phyloP scores from a whole-genome alignment of 1,140 invertebrate species.

The Aradophagus sp. region DNA sequence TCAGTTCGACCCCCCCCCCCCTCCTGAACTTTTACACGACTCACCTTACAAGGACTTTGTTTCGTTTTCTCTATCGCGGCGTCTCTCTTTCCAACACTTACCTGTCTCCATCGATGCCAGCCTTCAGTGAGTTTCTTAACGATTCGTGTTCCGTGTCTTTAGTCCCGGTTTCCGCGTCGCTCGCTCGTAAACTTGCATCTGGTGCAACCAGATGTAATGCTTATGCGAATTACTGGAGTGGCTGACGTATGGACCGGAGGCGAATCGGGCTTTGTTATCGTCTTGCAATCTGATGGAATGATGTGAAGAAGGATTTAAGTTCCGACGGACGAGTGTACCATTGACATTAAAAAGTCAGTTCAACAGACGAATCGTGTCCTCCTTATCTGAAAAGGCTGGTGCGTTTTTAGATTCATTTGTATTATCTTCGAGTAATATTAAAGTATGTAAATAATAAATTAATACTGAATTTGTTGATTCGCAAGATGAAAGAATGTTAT shows the following conservation, averaged over 20 bases:
- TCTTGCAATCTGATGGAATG: no score
- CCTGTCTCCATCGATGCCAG: conserved; percentile 48
- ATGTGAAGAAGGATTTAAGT: conserved; percentile 5
- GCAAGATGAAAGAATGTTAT: no score
- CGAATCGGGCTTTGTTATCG: not conserved
- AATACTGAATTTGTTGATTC: no score
- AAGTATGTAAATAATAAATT: no score
- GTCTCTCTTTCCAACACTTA: conserved; percentile 33
- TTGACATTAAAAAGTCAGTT: conserved; percentile 7
- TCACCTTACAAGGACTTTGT: conserved; percentile 47
- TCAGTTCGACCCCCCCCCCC: conserved; percentile 13
- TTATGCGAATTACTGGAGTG: not conserved
- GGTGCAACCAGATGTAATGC: conserved; percentile 11
- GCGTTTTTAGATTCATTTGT: no score
- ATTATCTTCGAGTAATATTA: no score
- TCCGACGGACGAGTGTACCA: conserved; percentile 1
- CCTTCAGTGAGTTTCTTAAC: conserved; percentile 52
- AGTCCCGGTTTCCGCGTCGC: conserved; percentile 6
- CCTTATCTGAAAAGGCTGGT: no score
- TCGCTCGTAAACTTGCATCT: conserved; percentile 13
- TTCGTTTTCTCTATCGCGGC: conserved; percentile 22
- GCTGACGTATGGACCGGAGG: not conserved
- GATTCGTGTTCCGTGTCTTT: conserved; percentile 32
- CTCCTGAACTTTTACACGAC: conserved; percentile 33
- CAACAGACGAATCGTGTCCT: no score